phyloP scores from a whole-genome alignment of 2,888 invertebrate species.

The Nomada flava region DNA sequence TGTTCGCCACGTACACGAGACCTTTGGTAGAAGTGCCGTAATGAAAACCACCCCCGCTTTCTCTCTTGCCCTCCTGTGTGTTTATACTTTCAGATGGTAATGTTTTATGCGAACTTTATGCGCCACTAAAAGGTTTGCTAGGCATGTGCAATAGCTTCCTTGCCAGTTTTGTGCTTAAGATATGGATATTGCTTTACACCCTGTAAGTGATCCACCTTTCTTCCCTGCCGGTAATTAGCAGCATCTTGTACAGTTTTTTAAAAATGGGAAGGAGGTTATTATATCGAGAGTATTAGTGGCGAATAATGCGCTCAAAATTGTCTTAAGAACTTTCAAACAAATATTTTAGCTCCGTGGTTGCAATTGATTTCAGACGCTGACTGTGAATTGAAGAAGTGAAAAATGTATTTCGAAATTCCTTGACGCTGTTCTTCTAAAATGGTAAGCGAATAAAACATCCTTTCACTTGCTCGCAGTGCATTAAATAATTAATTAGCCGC shows the following conservation, averaged over 20 bases:
- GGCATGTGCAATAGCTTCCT: slow-evolving; percentile 22
- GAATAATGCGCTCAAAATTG: too few relatives aligned
- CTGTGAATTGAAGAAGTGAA: neutral
- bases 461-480: neutral
- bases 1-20: neutral
- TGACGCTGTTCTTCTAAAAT: neutral
- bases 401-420: neutral
- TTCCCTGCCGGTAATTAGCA: slow-evolving; percentile 18
- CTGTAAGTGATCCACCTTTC: slow-evolving; percentile 27
- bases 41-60: neutral
- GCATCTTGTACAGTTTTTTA: neutral
- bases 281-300: neutral
- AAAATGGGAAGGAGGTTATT: too few relatives aligned
- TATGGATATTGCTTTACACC: slow-evolving; percentile 29
- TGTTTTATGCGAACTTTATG: slow-evolving; percentile 34
- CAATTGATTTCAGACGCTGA: neutral
- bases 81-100: slow-evolving; percentile 16
- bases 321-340: too few relatives aligned
- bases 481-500: neutral
- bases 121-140: slow-evolving; percentile 40
- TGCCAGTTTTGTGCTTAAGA: slow-evolving; percentile 17
- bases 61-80: neutral
- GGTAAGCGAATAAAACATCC: neutral
- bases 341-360: too few relatives aligned
- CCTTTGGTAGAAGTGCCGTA: neutral